Evolutionary conservation across 2,888 invertebrate genomes (phyloP), one percentile per base, ranked within the genome.

Genomic region (Ormyrus thymus): DNA sequence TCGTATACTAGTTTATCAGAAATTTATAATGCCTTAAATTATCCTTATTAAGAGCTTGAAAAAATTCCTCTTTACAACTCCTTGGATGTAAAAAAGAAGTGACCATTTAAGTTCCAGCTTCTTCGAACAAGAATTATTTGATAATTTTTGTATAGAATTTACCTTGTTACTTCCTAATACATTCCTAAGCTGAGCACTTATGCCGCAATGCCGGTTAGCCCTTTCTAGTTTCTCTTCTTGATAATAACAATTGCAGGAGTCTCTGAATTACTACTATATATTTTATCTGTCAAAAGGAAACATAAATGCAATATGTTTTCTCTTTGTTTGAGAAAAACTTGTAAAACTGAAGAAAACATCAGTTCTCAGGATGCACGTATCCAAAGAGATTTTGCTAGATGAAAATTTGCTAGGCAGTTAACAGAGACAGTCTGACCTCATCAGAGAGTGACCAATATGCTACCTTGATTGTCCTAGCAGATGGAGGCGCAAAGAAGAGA

Each of bases 401-500:
- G 61, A 50, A 51, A 73, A 70, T 74, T 29, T 29, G 29, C 29
- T 77, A 80, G 80, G 70, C 70, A 73, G 64, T 72, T 68, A 76
- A 69, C 73, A 53, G 66, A 56, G 29, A 29, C 29, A 29, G 81
- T 75, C 61, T 72, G 69, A 73, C 29, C 77, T 10, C 74, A n/a
- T 82, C 86, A 84, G 84, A 87, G 83, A 86, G 87, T 87, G 86
- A 87, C 84, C 85, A 84, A 86, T 84, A 83, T 86, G 87, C 87
- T 87, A 89, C 89, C 87, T 87, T 87, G 86, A 87, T 87, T 87
- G 87, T 87, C 86, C 87, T 87, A 87, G 89, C 88, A 89, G 90
- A 90, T 90, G 90, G 89, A 86, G 90, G 87, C 85, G 87, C 82
- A 81, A 89, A 87, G 85, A 90, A 90, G 89, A 89, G 87, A 87